Percentiles rank a stretch among this genome's conserved stretches.
Evolutionary conservation across 2,888 invertebrate genomes (phyloP).

Genomic region (Pachliopta kotzebuea): DNA sequence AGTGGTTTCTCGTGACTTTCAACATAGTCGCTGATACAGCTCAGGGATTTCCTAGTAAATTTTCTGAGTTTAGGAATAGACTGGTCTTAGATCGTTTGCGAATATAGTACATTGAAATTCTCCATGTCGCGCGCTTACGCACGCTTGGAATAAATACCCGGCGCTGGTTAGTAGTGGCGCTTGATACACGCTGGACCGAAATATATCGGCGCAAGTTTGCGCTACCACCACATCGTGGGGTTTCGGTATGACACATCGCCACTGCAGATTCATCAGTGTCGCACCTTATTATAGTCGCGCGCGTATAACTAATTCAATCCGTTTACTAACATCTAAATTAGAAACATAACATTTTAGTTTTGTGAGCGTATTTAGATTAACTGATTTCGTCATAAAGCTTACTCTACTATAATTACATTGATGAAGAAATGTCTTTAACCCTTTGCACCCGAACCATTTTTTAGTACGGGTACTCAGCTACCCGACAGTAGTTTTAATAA

Average conservation of each 20-base stretch:
- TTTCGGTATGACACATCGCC: conserved; percentile 27
- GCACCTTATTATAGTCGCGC: conserved; percentile 16
- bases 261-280: conserved; percentile 24
- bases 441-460: too few relatives aligned
- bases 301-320: background rate
- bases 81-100: conserved; percentile 37
- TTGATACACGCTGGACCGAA: conserved; percentile 35
- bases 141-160: conserved; percentile 40
- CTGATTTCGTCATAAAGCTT: too few relatives aligned
- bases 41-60: conserved; percentile 1
- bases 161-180: conserved; percentile 32
- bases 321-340: background rate
- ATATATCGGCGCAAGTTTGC: conserved; percentile 38
- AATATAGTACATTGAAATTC: conserved; percentile 44
- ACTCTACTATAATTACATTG: too few relatives aligned
- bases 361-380: background rate
- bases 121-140: conserved; percentile 38
- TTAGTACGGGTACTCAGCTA: too few relatives aligned
- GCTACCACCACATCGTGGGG: conserved; percentile 35
- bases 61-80: conserved; percentile 13
- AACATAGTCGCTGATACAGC: too few relatives aligned
- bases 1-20: too few relatives aligned
- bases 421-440: too few relatives aligned
- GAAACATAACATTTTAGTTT: background rate
- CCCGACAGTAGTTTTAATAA: too few relatives aligned